Evolutionary conservation across 1,140 invertebrate species (phyloP).

Genomic region (Drosophila tsacasi): DNA sequence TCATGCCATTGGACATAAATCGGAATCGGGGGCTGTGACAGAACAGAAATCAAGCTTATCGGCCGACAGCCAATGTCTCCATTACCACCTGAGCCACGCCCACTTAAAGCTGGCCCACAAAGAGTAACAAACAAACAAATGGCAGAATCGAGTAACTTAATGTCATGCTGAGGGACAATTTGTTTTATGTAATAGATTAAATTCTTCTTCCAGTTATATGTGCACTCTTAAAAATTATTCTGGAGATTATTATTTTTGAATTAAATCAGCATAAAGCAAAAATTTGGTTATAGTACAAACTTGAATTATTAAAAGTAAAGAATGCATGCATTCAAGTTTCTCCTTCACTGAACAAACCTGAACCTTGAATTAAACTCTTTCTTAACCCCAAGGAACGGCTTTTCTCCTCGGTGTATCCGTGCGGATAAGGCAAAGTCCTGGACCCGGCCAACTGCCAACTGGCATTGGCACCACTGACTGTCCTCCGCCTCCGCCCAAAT

Average conservation of each 20-base stretch:
- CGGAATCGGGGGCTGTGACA: conserved; percentile 45
- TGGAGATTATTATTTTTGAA: no score
- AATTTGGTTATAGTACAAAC: neutral
- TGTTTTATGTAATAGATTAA: conserved; percentile 79
- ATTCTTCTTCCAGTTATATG: conserved; percentile 55
- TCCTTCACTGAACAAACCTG: neutral
- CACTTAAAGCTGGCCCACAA: neutral
- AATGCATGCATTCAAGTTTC: neutral
- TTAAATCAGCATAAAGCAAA: no score
- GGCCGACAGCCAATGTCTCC: conserved; percentile 37
- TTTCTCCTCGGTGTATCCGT: conserved; percentile 30
- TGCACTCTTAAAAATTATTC: neutral
- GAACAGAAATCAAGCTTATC: conserved; percentile 62
- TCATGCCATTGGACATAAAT: conserved; percentile 55
- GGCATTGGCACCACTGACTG: conserved; percentile 59
- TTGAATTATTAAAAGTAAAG: neutral
- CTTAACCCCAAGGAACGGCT: neutral
- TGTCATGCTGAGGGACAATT: conserved; percentile 69
- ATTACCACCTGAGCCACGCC: conserved; percentile 32
- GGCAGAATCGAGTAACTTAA: conserved; percentile 69
- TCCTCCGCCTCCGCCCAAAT: conserved; percentile 72
- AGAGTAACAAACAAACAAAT: conserved; percentile 47
- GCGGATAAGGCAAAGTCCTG: conserved; percentile 38
- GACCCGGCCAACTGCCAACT: conserved; percentile 61
- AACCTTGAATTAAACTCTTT: conserved; percentile 4